Conservation (phyloP, 2,113 vertebrate genomes). For the Apteryx owenii region DNA sequence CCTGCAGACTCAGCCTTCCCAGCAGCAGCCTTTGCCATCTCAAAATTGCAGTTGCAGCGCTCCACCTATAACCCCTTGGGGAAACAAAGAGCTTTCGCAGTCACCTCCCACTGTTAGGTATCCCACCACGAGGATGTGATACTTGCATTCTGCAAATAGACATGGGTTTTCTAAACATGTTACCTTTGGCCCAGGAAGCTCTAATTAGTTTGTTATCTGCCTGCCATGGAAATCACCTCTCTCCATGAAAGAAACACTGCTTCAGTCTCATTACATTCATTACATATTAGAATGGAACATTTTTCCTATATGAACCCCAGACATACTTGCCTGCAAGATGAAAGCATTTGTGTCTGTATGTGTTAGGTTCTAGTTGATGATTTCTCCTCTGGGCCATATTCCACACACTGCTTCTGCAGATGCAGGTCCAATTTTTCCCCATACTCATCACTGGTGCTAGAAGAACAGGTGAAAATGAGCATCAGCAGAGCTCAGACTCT, state of each 20-base stretch:
- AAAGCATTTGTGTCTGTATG: background rate
- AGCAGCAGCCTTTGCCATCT: background rate
- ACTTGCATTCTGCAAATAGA: background rate
- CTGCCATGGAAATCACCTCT: background rate
- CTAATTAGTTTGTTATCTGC: background rate
- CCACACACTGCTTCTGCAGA: background rate
- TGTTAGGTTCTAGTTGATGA: background rate
- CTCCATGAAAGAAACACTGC: background rate
- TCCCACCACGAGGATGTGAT: rapidly evolving
- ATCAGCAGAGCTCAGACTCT: background rate
- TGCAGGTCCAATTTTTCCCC: background rate
- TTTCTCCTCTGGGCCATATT: background rate
- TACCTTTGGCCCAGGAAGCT: background rate
- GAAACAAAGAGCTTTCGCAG: background rate
- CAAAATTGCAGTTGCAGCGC: background rate
- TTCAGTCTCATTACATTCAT: background rate
- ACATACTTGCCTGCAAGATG: background rate
- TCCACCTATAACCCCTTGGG: background rate
- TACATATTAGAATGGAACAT: background rate
- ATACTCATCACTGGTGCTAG: background rate
- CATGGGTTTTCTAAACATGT: background rate
- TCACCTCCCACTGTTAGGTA: background rate
- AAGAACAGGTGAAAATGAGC: background rate
- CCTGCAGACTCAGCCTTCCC: background rate
- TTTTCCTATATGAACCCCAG: background rate